These are phyloP conservation scores for Blera fallax DNA, from an alignment of 2,888 invertebrate species.

Conservation along the genomic window DNA sequence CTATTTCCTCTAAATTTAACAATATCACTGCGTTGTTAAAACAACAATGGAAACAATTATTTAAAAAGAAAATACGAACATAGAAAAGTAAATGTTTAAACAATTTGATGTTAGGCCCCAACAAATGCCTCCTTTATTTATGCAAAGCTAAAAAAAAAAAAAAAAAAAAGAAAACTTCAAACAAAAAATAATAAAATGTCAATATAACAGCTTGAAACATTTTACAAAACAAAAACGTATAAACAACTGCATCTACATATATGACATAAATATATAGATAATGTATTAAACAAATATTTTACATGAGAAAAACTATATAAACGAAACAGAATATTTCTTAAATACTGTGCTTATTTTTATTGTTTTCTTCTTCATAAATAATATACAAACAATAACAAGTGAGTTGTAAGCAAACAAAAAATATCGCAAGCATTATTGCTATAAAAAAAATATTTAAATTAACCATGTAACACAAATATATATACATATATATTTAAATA, in stretches of 20 bases:
- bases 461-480: constrained; percentile 40
- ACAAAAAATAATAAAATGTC: background rate
- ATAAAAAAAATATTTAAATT: constrained; percentile 36
- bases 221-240: constrained; percentile 6
- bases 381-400: constrained; percentile 33
- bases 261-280: constrained; percentile 47
- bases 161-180: constrained; percentile 2
- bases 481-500: constrained; percentile 28
- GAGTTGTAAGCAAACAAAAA: constrained; percentile 25
- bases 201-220: background rate
- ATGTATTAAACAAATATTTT: constrained; percentile 61
- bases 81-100: constrained; percentile 7
- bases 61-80: background rate
- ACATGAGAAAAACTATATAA: constrained; percentile 41
- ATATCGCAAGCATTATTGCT: constrained; percentile 41
- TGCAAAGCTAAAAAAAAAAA: constrained; percentile 8
- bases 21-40: constrained; percentile 12
- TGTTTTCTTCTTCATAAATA: constrained; percentile 28
- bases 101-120: constrained; percentile 22
- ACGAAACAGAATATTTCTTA: constrained; percentile 38
- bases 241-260: constrained; percentile 30
- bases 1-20: background rate
- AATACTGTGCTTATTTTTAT: constrained; percentile 52
- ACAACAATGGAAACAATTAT: background rate
- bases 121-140: constrained; percentile 21